Base-by-base conservation (phyloP, 2,888 invertebrate species). In the Lepidocyrtinus sp. region DNA sequence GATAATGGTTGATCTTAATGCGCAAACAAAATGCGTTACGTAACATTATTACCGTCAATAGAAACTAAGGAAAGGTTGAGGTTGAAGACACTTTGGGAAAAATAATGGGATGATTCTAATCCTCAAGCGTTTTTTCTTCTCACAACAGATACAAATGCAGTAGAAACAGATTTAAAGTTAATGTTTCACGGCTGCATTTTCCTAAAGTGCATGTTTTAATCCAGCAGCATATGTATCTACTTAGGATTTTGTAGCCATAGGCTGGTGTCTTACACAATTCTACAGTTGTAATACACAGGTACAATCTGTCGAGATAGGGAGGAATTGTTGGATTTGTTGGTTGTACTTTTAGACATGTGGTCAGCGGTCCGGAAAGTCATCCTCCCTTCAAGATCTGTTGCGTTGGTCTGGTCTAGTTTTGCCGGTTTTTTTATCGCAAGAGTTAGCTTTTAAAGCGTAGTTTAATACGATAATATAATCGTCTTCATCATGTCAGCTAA, bases 361-460 rank as follows among this genome's bases (percentile, higher is more conserved):
- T 79, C 68, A 79, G 79, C 79, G 79, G 69, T 65, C 74, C 64
- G 65, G 69, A 79, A 79, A 77, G 61, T 24, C 22, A 61, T 78
- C 78, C 72, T 64, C 76, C 65, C 70, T 59, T 64, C 36, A n/a
- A 12, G 36, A 36, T 36, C 36, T 36, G 36, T 36, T 36, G 5
- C 5, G 36, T 36, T 36, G 12, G 36, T 36, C 36, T 36, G 36
- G 5, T 36, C 12, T 36, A 36, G 36, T 36, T 36, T 12, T 36
- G 36, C 69, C 25, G 50, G 55, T 50, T 61, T 69, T n/a, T 12
- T 75, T 59, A 75, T 50, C 68, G 17, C 22, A n/a, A 62, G 9
- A 2, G 36, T n/a, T 5, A 36, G 36, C 12, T 36, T 69, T 3
- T 24, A 46, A 67, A 24, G 45, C 69, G 15, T 45, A 55, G 27